Percentiles rank a stretch among this genome's conserved stretches.
phyloP scores from a whole-genome alignment of 2,888 invertebrate species.

The Cheilosia grossa region DNA sequence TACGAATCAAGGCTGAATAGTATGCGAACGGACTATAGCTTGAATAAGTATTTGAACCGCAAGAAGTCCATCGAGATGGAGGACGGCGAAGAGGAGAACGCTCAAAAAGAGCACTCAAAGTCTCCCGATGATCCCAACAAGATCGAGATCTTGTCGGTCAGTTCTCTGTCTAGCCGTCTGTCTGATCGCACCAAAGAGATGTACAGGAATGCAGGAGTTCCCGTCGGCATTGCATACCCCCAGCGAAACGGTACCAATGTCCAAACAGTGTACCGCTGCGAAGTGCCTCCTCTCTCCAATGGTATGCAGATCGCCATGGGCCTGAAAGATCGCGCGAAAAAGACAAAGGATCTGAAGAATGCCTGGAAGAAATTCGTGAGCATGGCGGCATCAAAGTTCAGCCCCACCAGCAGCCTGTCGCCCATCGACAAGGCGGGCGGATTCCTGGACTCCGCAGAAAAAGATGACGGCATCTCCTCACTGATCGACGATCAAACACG shows the following conservation, averaged over 20 bases:
- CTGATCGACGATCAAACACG: slow-evolving; percentile 80
- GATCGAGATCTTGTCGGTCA: slow-evolving; percentile 81
- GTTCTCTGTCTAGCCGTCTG: slow-evolving; percentile 81
- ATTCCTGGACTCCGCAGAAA: slow-evolving; percentile 78
- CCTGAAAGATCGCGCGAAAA: slow-evolving; percentile 82
- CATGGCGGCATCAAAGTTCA: slow-evolving; percentile 83
- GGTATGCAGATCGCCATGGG: slow-evolving; percentile 83
- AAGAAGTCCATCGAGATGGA: slow-evolving; percentile 77
- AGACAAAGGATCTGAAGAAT: slow-evolving; percentile 83
- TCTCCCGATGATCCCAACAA: slow-evolving; percentile 79
- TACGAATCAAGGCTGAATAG: slow-evolving; percentile 80
- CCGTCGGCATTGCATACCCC: slow-evolving; percentile 81
- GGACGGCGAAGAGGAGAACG: slow-evolving; percentile 65
- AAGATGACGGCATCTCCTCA: slow-evolving; percentile 82
- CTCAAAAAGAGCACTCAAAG: slow-evolving; percentile 30
- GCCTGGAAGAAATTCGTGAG: slow-evolving; percentile 83
- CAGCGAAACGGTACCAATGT: slow-evolving; percentile 80
- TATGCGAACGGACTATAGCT: slow-evolving; percentile 80
- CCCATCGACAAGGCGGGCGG: slow-evolving; percentile 77
- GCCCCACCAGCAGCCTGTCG: slow-evolving; percentile 81
- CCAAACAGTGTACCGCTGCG: slow-evolving; percentile 82
- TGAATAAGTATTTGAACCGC: slow-evolving; percentile 81
- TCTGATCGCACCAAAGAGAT: slow-evolving; percentile 82
- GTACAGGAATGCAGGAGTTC: slow-evolving; percentile 81
- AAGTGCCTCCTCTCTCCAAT: slow-evolving; percentile 81